Base-by-base conservation (phyloP, 2,888 invertebrate genomes). In the Luperina nickerlii region DNA sequence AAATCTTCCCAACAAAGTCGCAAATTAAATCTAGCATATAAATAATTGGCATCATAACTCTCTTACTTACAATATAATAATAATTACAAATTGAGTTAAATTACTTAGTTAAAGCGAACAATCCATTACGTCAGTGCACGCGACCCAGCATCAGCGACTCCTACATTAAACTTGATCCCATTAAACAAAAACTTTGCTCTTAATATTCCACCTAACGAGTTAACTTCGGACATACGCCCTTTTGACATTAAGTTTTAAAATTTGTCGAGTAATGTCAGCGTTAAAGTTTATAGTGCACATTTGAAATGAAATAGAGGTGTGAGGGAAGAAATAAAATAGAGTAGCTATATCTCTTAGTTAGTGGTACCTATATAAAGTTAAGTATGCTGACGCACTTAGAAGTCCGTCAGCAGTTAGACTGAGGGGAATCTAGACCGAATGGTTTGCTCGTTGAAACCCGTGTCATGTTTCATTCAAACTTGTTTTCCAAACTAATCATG, bases 171-270 rank as follows among this genome's bases (percentile, higher is more conserved):
- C 92, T 94, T 94, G 83, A 86, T 87, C 81, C 92, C 94, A 94
- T 95, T 94, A 94, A 90, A 92, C 93, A 93, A 93, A 94, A 96
- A 96, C 95, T 96, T 96, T 95, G 84, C 94, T 93, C 93, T 94
- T 95, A 94, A 95, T 94, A 95, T 93, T 95, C 92, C 88, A 92
- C 90, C 89, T 94, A 95, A 96, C 92, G 95, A 95, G 94, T 89
- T 92, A 95, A 95, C 94, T 96, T 95, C 85, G 88, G 75, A 87
- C 91, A 90, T 91, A 88, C 87, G 90, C 88, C 90, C 92, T 92
- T 91, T 86, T 87, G 93, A 92, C 91, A 92, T 93, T 92, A 92
- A 90, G 88, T 92, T 92, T 92, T 92, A 90, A 90, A 86, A 90
- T 89, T 86, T 79, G 86, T 79, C 83, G 70, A 79, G 69, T 86